Evolutionary conservation across 1,140 invertebrate species (phyloP).

Genomic region (Hormaphis cornu): DNA sequence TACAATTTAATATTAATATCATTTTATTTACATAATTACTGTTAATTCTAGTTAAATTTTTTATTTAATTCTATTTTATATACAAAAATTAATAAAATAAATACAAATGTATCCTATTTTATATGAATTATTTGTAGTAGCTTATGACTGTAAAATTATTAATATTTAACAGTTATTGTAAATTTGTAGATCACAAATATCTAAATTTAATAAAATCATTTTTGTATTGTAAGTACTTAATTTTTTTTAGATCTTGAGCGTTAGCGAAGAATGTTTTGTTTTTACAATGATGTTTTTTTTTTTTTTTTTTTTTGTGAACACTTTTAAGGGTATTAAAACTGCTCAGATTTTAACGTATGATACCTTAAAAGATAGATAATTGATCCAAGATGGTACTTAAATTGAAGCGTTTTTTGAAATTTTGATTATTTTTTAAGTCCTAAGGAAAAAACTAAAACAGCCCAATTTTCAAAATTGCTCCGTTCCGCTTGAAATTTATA

Average conservation of each 20-base stretch:
- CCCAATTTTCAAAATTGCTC: too few relatives aligned
- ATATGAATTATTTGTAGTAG: not conserved
- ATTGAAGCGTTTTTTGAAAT: too few relatives aligned
- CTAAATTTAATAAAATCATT: constrained; percentile 12
- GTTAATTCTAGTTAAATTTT: constrained; percentile 24
- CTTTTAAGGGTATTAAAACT: too few relatives aligned
- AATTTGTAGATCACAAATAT: not conserved
- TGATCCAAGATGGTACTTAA: too few relatives aligned
- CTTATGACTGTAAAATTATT: not conserved
- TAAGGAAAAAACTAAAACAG: too few relatives aligned
- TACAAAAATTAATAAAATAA: not conserved
- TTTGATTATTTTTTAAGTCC: too few relatives aligned
- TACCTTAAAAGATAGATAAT: too few relatives aligned
- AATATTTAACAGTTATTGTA: constrained; percentile 11
- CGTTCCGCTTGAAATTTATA: too few relatives aligned
- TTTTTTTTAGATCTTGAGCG: too few relatives aligned
- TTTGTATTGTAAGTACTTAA: constrained; percentile 21
- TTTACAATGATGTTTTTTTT: constrained; percentile 17
- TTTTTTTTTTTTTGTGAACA: too few relatives aligned
- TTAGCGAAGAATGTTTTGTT: not conserved
- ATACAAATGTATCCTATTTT: not conserved
- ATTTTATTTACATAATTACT: constrained; percentile 12
- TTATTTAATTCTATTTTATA: not conserved
- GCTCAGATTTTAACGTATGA: too few relatives aligned
- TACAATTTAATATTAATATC: not conserved